Percentiles rank a stretch among this genome's conserved stretches.
These are phyloP conservation scores for Globodera ellingtonae DNA, from an alignment of 1,140 invertebrate species.

Conservation along the genomic window DNA sequence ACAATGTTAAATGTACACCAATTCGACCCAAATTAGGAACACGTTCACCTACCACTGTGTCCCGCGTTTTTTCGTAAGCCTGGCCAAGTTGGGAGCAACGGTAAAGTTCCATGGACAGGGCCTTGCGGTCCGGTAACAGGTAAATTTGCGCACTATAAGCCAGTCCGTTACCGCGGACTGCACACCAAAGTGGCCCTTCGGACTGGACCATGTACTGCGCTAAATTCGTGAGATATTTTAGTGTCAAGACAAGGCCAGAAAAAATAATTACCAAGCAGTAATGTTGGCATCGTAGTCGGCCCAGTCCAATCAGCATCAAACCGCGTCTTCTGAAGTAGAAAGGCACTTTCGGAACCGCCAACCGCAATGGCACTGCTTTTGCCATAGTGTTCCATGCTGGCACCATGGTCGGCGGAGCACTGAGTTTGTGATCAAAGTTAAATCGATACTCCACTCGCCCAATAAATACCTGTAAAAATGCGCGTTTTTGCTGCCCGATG, in stretches of 20 bases:
- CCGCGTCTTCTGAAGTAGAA: conserved; percentile 71
- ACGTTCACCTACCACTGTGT: conserved; percentile 73
- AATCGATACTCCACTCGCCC: background rate
- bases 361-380: conserved; percentile 74
- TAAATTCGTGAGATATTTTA: conserved; percentile 64
- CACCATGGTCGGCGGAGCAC: conserved; percentile 21
- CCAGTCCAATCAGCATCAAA: conserved; percentile 71
- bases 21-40: background rate
- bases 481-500: background rate
- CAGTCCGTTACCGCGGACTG: conserved; percentile 81
- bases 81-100: conserved; percentile 76
- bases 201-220: conserved; percentile 83
- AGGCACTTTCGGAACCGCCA: conserved; percentile 80
- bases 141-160: conserved; percentile 71
- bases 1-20: no score
- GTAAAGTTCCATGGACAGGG: conserved; percentile 75
- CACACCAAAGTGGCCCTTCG: conserved; percentile 85
- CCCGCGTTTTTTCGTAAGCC: conserved; percentile 77
- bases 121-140: conserved; percentile 71
- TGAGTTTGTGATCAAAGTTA: background rate
- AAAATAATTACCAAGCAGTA: conserved; percentile 13
- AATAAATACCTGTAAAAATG: background rate
- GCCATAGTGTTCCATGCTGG: background rate
- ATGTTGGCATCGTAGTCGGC: conserved; percentile 12
- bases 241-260: conserved; percentile 72